Conservation (phyloP, 37 sponge, comb jelly and placozoan species). For the Ianthella basta region DNA sequence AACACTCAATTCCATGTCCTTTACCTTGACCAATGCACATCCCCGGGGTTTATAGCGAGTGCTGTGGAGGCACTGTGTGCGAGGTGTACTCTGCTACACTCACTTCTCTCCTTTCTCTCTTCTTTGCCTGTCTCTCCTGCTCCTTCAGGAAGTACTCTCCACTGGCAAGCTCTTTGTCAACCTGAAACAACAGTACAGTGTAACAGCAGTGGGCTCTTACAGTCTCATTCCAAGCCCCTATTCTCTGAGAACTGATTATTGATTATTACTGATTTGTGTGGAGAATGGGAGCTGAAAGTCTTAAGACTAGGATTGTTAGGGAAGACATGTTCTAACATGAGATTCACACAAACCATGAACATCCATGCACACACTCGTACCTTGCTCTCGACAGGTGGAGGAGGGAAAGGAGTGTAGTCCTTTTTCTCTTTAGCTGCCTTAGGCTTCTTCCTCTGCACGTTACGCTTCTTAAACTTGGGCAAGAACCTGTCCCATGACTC, state of each 20-base stretch:
- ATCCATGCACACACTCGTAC: constrained; percentile 45
- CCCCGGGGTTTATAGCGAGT: no score
- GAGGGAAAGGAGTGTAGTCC: constrained; percentile 96
- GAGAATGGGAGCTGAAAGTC: no score
- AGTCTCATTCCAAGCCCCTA: no score
- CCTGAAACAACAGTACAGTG: constrained; percentile 31
- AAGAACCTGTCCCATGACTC: constrained; percentile 99
- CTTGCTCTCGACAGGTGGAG: constrained; percentile 98
- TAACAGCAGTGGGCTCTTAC: neutral
- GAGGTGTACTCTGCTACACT: neutral
- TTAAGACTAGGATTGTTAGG: no score
- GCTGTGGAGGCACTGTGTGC: no score
- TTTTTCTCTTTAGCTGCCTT: constrained; percentile 68
- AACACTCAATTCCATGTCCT: no score
- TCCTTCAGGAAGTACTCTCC: constrained; percentile 98
- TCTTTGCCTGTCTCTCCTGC: constrained; percentile 69
- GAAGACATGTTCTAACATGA: no score
- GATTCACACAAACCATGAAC: no score
- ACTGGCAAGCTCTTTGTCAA: constrained; percentile 94
- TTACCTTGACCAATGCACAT: no score
- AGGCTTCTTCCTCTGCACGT: constrained; percentile 82
- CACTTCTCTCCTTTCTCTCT: constrained; percentile 10
- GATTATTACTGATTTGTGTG: no score
- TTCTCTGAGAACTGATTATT: no score
- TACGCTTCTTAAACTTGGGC: constrained; percentile 94